A percentile compares a stretch with the other conserved stretches of the same genome.
Evolutionary conservation across 1,140 invertebrate species (phyloP).

Genomic region (Ptiloglossa arizonensis): DNA sequence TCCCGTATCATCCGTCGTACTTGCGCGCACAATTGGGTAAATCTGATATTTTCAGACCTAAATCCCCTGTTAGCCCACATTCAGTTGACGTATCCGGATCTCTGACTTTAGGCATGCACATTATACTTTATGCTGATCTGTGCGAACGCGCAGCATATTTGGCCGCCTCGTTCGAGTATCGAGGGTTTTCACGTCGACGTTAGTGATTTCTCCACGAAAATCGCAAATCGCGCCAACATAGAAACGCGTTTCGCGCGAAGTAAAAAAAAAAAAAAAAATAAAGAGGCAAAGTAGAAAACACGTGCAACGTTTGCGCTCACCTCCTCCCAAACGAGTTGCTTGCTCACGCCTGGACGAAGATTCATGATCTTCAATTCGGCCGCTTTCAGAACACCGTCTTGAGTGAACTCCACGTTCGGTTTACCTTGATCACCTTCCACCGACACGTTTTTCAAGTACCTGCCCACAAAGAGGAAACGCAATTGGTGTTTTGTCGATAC

Average conservation of each 20-base stretch:
- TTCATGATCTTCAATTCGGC: constrained; percentile 97
- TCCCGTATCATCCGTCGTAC: neutral
- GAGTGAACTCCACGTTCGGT: constrained; percentile 92
- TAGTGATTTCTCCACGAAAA: neutral
- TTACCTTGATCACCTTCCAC: constrained; percentile 90
- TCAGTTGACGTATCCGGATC: neutral
- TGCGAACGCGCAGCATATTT: neutral
- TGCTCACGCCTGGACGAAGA: constrained; percentile 89
- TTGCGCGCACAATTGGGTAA: no score
- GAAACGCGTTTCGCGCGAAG: neutral
- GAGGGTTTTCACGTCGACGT: neutral
- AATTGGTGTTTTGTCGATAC: neutral
- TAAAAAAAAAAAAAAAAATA: no score
- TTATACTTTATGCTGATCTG: constrained; percentile 14
- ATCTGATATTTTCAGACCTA: constrained; percentile 11
- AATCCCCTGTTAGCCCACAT: neutral
- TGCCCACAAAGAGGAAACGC: constrained; percentile 61
- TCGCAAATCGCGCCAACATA: neutral
- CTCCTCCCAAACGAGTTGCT: constrained; percentile 94
- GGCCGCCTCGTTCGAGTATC: neutral
- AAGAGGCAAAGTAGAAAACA: neutral
- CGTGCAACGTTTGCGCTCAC: constrained; percentile 81
- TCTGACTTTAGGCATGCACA: neutral
- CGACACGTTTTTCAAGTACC: constrained; percentile 91
- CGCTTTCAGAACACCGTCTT: constrained; percentile 92